A percentile compares a stretch with the other conserved stretches of the same genome.
These are phyloP conservation scores for Plumapathes pennacea DNA, from an alignment of 92 coral and sea anemone genomes.

Conservation along the genomic window DNA sequence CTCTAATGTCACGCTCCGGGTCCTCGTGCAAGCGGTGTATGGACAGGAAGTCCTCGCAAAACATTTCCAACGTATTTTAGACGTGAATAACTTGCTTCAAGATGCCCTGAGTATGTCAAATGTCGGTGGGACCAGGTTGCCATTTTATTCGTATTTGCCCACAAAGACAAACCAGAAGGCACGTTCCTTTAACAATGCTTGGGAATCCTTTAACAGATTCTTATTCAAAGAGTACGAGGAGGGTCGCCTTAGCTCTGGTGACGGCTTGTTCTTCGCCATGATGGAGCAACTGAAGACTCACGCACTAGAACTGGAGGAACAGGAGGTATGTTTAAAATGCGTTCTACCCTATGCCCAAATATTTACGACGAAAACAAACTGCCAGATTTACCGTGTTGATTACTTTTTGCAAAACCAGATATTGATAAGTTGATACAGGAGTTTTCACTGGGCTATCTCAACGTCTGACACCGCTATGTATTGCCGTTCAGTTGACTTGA, in stretches of 20 bases:
- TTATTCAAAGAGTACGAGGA: conserved; percentile 79
- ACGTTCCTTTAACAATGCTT: conserved; percentile 56
- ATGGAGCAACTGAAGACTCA: conserved; percentile 75
- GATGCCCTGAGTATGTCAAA: conserved; percentile 54
- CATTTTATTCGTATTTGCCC: conserved; percentile 75
- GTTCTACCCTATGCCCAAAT: too few species aligned
- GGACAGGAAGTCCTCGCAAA: conserved; percentile 76
- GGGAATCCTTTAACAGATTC: conserved; percentile 66
- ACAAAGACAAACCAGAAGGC: conserved; percentile 60
- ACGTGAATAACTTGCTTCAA: conserved; percentile 55
- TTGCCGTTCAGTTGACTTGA: too few species aligned
- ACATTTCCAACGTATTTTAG: conserved; percentile 53
- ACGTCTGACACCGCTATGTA: too few species aligned
- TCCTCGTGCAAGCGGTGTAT: conserved; percentile 63
- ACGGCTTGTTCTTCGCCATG: conserved; percentile 71
- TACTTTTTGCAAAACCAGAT: too few species aligned
- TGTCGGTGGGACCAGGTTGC: conserved; percentile 65
- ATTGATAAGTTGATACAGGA: too few species aligned
- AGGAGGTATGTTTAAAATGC: conserved; percentile 59
- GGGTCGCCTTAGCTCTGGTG: conserved; percentile 62
- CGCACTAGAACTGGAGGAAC: conserved; percentile 68
- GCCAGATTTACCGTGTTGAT: too few species aligned
- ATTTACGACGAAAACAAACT: background rate
- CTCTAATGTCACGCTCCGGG: conserved; percentile 72
- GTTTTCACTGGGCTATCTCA: too few species aligned